Evolutionary conservation across 2,888 invertebrate genomes (phyloP).

Genomic region (Dicycla oo): DNA sequence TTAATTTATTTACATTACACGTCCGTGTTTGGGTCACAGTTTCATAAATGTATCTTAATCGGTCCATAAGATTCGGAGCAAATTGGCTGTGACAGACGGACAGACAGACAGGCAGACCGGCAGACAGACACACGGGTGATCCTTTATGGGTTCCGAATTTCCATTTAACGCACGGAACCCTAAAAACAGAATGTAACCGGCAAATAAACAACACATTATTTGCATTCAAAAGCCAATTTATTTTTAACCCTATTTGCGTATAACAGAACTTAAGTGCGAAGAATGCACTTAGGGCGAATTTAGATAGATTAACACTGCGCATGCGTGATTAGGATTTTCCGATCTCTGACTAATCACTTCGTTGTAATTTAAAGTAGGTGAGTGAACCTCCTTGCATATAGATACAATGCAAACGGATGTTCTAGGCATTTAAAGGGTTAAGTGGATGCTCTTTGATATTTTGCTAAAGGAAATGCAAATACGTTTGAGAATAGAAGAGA

Average conservation of each 20-base stretch:
- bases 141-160: no score
- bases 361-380: conserved; percentile 49
- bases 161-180: no score
- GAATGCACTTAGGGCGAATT: conserved; percentile 48
- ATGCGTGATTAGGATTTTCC: conserved; percentile 55
- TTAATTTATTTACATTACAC: no score
- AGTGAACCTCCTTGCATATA: conserved; percentile 37
- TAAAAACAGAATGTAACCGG: not conserved
- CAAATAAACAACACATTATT: conserved; percentile 8
- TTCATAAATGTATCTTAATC: no score
- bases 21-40: no score
- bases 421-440: conserved; percentile 28
- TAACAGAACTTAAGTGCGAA: conserved; percentile 47
- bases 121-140: no score
- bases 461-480: conserved; percentile 44
- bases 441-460: conserved; percentile 37
- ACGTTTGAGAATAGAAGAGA: conserved; percentile 20
- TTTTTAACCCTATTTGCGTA: conserved; percentile 51
- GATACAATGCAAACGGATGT: conserved; percentile 59
- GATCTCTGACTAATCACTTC: conserved; percentile 53
- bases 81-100: no score
- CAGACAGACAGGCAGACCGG: no score
- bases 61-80: no score
- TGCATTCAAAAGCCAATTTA: conserved; percentile 21
- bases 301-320: conserved; percentile 46